phyloP scores from a whole-genome alignment of 2,113 vertebrate species.

The Sialia sialis region DNA sequence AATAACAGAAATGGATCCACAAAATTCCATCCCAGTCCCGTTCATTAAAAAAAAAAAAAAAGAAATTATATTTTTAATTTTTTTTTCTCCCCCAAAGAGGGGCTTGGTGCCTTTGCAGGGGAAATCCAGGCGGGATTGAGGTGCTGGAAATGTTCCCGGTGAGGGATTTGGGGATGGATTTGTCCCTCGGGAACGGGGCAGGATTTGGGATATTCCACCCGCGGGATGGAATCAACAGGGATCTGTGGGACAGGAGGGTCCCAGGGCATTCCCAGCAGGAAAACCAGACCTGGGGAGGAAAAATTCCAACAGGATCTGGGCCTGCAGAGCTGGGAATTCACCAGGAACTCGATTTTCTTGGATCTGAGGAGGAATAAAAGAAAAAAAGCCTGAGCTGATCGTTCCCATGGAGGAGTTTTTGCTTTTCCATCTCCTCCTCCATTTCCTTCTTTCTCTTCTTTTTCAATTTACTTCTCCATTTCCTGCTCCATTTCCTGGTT shows the following conservation, averaged over 20 bases:
- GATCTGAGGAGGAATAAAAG: neutral
- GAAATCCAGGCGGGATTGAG: neutral
- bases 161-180: neutral
- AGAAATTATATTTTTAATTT: no score
- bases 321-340: neutral
- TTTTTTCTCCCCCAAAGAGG: neutral
- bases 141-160: fast-evolving
- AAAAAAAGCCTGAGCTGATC: neutral
- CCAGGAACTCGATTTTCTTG: fast-evolving
- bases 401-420: neutral
- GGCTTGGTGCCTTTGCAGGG: no score
- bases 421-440: neutral
- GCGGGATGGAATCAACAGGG: no score
- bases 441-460: no score
- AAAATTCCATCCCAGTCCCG: neutral
- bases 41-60: no score
- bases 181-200: fast-evolving
- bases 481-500: no score
- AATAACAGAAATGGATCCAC: neutral
- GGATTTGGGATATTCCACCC: neutral
- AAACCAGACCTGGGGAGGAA: neutral
- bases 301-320: no score
- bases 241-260: neutral
- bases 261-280: no score
- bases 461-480: no score